A percentile compares a stretch with the other conserved stretches of the same genome.
phyloP scores from a whole-genome alignment of 1,140 invertebrate species.

The Coptotermes formosanus region DNA sequence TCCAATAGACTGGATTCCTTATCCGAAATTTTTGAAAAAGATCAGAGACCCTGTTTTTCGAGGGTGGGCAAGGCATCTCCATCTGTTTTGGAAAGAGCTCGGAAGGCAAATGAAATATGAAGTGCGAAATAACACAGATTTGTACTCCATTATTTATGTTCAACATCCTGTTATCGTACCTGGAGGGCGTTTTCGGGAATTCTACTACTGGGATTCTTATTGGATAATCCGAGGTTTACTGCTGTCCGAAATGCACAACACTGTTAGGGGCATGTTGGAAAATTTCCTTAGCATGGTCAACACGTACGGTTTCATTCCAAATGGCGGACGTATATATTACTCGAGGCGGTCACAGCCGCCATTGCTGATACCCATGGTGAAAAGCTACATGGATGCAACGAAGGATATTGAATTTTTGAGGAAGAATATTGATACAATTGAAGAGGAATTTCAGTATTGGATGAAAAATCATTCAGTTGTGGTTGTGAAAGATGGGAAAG shows the following conservation, averaged over 20 bases:
- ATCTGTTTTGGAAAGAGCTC: constrained; percentile 70
- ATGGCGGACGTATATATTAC: constrained; percentile 77
- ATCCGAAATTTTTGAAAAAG: constrained; percentile 59
- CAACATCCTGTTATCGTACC: constrained; percentile 81
- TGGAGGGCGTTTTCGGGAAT: constrained; percentile 81
- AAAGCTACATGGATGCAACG: constrained; percentile 71
- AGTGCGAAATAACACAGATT: constrained; percentile 59
- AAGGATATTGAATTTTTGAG: constrained; percentile 69
- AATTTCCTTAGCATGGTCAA: constrained; percentile 70
- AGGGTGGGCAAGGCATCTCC: constrained; percentile 57
- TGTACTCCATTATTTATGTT: constrained; percentile 72
- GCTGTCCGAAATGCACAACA: constrained; percentile 69
- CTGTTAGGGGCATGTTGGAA: constrained; percentile 73
- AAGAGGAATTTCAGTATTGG: constrained; percentile 82
- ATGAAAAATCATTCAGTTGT: constrained; percentile 68
- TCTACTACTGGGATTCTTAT: constrained; percentile 90
- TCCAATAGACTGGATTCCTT: constrained; percentile 63
- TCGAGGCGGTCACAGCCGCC: constrained; percentile 76
- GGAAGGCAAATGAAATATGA: constrained; percentile 65
- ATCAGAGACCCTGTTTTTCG: constrained; percentile 64
- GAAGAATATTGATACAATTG: constrained; percentile 66
- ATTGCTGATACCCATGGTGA: constrained; percentile 75
- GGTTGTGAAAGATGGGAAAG: constrained; percentile 60
- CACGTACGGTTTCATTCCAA: constrained; percentile 70
- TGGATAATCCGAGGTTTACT: constrained; percentile 82